phyloP scores from a whole-genome alignment of 2,113 vertebrate genomes.

The Pomatostomus ruficeps region DNA sequence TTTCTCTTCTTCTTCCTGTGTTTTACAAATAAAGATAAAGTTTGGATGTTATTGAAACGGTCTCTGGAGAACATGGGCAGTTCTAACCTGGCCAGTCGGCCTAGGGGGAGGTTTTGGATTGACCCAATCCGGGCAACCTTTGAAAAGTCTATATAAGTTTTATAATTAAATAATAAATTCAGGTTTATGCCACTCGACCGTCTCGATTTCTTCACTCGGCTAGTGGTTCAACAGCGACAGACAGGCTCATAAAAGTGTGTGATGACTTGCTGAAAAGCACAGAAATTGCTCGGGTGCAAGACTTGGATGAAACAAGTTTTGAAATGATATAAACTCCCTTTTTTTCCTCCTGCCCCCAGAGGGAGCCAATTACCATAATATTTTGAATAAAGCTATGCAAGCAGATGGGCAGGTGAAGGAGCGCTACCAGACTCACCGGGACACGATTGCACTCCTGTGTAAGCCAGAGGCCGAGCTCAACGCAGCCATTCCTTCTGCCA shows the following conservation, averaged over 20 bases:
- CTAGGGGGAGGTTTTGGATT: no score
- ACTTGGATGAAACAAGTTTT: background rate
- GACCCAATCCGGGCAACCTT: no score
- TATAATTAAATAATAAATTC: no score
- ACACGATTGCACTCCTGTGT: slow-evolving; percentile 90
- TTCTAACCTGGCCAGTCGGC: no score
- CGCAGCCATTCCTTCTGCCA: slow-evolving; percentile 92
- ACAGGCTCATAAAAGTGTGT: background rate
- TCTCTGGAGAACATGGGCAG: no score
- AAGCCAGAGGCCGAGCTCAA: slow-evolving; percentile 88
- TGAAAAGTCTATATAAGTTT: no score
- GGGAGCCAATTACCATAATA: slow-evolving; percentile 80
- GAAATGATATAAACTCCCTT: accelerated
- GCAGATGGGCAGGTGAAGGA: slow-evolving; percentile 93
- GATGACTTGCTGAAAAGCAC: background rate
- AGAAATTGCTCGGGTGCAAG: background rate
- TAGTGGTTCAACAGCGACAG: no score
- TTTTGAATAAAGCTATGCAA: slow-evolving; percentile 88
- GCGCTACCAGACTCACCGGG: slow-evolving; percentile 86
- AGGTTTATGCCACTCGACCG: no score
- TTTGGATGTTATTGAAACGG: no score
- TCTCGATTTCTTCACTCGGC: no score
- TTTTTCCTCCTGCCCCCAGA: slow-evolving; percentile 54
- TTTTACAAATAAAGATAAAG: no score
- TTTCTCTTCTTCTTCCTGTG: no score